Evolutionary conservation across 2,797 vertebrate genomes (phyloP), one percentile per base, ranked within the genome.

Genomic region (Fringilla coelebs): DNA sequence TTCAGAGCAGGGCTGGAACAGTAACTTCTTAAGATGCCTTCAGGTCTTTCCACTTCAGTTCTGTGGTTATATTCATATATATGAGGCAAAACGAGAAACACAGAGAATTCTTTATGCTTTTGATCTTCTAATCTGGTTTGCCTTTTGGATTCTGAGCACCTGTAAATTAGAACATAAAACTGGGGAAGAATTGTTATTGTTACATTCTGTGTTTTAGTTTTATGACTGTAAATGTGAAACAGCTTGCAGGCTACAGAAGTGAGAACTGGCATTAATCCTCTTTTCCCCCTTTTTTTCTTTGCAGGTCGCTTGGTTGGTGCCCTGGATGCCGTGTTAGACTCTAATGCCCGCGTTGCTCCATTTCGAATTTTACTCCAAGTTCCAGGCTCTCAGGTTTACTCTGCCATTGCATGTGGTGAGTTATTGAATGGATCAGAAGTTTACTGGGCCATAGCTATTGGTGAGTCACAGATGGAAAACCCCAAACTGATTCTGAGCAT

Each of bases 301-400:
- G 15, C 84, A 99, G 99, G 99, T 97, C 98, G 99, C 95, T 97
- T 99, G 95, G 99, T 99, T 22, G 99, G 99, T 19, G 99, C 99
- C 3, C 97, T 99, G 97, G 99, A 99, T 10, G 98, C 99, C 0
- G 98, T 99, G 89, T 96, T 99, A 97, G 99, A 99, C 97, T 99
- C 99, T 68, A 99, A 98, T 0, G 99, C 99, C 7, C 98, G 99
- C 0, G 98, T 99, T 4, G 98, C 99, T 13, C 99, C 99, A 0
- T 99, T 99, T 96, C 98, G 99, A 83, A 99, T 99, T 95, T 98
- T 99, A 77, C 98, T 99, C 34, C 99, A 99, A 97, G 98, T 99
- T 38, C 99, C 99, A 0, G 98, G 99, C 76, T 99, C 99, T 28
- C 99, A 99, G 97, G 97, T 98, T 97, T 99, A 99, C 98, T 99